Evolutionary conservation across 2,113 vertebrate species (phyloP).

Genomic region (Macrotus californicus): DNA sequence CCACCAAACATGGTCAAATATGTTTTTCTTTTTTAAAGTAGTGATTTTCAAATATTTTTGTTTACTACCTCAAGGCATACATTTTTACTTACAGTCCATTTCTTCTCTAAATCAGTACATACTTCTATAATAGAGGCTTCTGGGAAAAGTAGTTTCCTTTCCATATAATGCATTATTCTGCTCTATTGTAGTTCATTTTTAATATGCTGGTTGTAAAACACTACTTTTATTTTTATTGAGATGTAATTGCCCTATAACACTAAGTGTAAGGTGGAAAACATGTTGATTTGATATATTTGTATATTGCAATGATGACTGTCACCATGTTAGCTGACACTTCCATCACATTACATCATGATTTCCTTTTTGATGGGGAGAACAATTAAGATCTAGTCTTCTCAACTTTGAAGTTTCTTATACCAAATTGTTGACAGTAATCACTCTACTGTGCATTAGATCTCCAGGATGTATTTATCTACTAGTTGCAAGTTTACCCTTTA

Average conservation of each 20-base stretch:
- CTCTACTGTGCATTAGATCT: background rate
- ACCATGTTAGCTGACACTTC: background rate
- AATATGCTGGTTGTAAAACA: background rate
- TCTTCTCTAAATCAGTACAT: background rate
- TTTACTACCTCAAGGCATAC: background rate
- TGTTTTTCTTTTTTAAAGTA: background rate
- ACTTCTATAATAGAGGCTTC: background rate
- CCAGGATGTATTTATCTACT: background rate
- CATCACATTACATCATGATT: background rate
- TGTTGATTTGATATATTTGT: background rate
- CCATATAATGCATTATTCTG: background rate
- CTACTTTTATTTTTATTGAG: background rate
- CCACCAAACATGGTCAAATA: background rate
- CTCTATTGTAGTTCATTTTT: background rate
- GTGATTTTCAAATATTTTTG: background rate
- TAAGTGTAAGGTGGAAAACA: background rate
- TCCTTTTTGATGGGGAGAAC: background rate
- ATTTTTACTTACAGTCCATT: background rate
- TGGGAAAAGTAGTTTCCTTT: background rate
- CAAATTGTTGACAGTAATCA: background rate
- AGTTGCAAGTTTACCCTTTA: background rate
- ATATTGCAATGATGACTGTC: background rate
- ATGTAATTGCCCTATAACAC: background rate
- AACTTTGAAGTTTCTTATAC: background rate
- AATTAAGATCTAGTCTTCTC: background rate